Percentiles rank a stretch among this genome's conserved stretches.
These are phyloP conservation scores for Ctenosaura bakeri DNA, from an alignment of 2,797 vertebrate genomes.

Conservation along the genomic window DNA sequence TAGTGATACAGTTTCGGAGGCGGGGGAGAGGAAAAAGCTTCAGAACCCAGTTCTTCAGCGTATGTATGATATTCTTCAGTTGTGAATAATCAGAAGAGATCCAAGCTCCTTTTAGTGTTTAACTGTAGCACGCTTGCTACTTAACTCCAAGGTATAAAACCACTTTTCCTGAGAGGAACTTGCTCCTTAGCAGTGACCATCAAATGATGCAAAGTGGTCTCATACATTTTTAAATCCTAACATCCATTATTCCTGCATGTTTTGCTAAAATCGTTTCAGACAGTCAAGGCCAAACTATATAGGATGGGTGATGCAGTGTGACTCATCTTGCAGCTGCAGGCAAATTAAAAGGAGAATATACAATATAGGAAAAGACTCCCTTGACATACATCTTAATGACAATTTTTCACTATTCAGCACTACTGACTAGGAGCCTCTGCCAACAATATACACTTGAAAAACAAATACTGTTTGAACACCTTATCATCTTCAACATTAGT, in stretches of 20 bases:
- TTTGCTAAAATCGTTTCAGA: background rate
- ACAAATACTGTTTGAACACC: background rate
- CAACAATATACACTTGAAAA: background rate
- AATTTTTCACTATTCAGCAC: background rate
- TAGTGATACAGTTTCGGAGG: background rate
- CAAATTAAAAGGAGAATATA: background rate
- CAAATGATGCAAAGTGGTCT: background rate
- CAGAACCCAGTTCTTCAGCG: background rate
- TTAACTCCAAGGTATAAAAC: background rate
- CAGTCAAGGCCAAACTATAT: background rate
- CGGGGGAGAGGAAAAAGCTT: background rate
- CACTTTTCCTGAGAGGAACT: background rate
- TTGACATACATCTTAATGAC: background rate
- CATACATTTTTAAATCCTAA: background rate
- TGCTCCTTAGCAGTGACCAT: background rate
- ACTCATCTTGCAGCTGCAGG: background rate
- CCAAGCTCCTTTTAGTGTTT: background rate
- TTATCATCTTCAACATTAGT: background rate
- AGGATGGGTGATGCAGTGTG: background rate
- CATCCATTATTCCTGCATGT: background rate
- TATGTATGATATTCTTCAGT: too few relatives aligned
- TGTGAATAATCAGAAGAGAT: background rate
- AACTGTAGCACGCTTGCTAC: background rate
- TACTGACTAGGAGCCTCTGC: background rate
- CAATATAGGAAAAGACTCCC: background rate